phyloP scores from a whole-genome alignment of 2,113 vertebrate species.

The Erythrolamprus reginae region DNA sequence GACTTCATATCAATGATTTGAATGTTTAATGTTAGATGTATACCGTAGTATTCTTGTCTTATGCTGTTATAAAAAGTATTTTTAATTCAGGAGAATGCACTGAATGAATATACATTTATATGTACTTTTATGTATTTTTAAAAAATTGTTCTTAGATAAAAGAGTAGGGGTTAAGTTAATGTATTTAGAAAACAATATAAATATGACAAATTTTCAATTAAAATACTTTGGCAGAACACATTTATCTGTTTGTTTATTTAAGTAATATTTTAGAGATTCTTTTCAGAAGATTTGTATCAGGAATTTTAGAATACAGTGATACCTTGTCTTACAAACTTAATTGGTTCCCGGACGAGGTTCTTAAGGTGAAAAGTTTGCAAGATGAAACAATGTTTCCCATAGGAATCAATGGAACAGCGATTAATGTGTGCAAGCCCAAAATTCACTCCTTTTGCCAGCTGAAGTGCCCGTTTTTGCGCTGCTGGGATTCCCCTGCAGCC shows the following conservation, averaged over 20 bases:
- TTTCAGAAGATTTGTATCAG: background rate
- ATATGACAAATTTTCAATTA: background rate
- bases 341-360: too few species aligned
- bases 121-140: conserved; percentile 8
- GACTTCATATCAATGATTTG: conserved; percentile 46
- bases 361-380: too few species aligned
- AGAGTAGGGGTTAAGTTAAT: conserved; percentile 9
- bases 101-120: background rate
- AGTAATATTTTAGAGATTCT: background rate
- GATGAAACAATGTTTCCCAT: too few species aligned
- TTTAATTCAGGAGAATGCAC: background rate
- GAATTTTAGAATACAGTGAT: background rate
- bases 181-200: conserved; percentile 17
- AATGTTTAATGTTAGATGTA: conserved; percentile 45
- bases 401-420: too few species aligned
- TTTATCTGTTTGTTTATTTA: background rate
- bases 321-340: too few species aligned
- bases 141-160: background rate
- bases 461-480: too few species aligned
- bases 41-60: conserved; percentile 46
- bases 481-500: too few species aligned
- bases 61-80: conserved; percentile 25
- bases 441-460: too few species aligned
- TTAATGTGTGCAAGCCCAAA: too few species aligned
- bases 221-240: conserved; percentile 1